Percentiles rank a stretch among this genome's conserved stretches.
Conservation (phyloP, 2,797 vertebrate genomes). For the Mionectes olivaceus region DNA sequence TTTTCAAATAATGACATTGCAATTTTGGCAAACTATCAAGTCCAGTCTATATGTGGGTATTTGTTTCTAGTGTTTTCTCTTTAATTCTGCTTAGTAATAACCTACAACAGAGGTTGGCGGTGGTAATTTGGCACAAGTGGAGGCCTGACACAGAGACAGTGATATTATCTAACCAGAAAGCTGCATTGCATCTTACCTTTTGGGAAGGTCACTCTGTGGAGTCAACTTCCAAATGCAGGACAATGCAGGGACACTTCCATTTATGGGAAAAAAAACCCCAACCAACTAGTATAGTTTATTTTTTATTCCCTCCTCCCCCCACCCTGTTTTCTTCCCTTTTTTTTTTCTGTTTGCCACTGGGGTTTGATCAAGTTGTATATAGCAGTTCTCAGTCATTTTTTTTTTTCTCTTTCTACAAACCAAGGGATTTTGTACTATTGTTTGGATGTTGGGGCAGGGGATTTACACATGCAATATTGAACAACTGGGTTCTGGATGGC, state of each 20-base stretch:
- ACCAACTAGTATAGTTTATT: neutral
- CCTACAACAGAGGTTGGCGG: slow-evolving; percentile 11
- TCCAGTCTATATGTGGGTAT: neutral
- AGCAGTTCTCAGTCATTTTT: neutral
- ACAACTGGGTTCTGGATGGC: neutral
- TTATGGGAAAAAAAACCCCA: rapidly evolving
- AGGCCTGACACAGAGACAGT: slow-evolving; percentile 4
- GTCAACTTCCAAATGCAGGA: neutral
- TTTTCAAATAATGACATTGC: neutral
- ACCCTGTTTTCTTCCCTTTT: rapidly evolving
- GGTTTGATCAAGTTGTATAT: neutral
- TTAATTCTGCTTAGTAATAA: slow-evolving; percentile 33
- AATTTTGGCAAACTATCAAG: neutral
- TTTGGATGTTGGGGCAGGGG: neutral
- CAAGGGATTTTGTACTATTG: neutral
- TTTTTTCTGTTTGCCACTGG: neutral
- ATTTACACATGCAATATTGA: neutral
- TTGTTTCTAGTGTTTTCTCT: slow-evolving; percentile 10
- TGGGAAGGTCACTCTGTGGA: slow-evolving; percentile 28
- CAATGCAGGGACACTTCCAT: neutral
- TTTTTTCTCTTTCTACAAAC: neutral
- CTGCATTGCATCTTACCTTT: slow-evolving; percentile 52
- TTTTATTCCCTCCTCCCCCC: neutral
- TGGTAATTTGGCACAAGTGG: slow-evolving; percentile 5
- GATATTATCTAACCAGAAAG: slow-evolving; percentile 44